Percentiles rank a stretch among this genome's conserved stretches.
These are phyloP conservation scores for Byasa hedistus DNA, from an alignment of 2,888 invertebrate species.

Conservation along the genomic window DNA sequence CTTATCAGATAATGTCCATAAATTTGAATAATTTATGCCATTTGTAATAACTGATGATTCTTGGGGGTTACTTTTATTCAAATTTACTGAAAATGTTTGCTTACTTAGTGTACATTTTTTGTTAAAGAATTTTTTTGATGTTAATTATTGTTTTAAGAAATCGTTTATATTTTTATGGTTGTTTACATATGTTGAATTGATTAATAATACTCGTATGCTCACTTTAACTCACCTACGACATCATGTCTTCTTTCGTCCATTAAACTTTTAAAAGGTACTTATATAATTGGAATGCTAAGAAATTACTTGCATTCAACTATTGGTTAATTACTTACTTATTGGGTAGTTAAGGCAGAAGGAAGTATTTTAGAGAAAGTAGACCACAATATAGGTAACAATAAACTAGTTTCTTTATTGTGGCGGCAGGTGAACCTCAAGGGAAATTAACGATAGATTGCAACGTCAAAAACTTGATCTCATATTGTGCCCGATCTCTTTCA, in stretches of 20 bases:
- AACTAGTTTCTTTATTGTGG: constrained; percentile 73
- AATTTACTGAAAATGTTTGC: neutral
- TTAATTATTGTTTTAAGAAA: neutral
- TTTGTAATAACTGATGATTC: constrained; percentile 20
- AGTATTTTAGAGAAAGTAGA: constrained; percentile 37
- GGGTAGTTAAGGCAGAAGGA: constrained; percentile 14
- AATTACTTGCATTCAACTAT: neutral
- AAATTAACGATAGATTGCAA: constrained; percentile 75
- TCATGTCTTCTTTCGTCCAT: neutral
- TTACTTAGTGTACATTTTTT: neutral
- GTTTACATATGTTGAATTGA: too few relatives aligned
- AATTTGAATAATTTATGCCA: constrained; percentile 27
- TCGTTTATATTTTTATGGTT: too few relatives aligned
- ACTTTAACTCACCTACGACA: too few relatives aligned
- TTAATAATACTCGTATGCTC: too few relatives aligned
- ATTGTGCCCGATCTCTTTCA: constrained; percentile 63
- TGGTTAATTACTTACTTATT: neutral
- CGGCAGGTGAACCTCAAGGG: constrained; percentile 67
- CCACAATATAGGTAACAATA: constrained; percentile 57
- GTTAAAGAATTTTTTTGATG: neutral
- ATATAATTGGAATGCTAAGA: neutral
- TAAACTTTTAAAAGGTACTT: neutral
- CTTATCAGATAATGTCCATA: constrained; percentile 39
- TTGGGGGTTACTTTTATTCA: constrained; percentile 11
- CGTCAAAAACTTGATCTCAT: constrained; percentile 74